Percentiles rank a stretch among this genome's conserved stretches.
phyloP scores from a whole-genome alignment of 2,113 vertebrate genomes.

The Grantiella picta region DNA sequence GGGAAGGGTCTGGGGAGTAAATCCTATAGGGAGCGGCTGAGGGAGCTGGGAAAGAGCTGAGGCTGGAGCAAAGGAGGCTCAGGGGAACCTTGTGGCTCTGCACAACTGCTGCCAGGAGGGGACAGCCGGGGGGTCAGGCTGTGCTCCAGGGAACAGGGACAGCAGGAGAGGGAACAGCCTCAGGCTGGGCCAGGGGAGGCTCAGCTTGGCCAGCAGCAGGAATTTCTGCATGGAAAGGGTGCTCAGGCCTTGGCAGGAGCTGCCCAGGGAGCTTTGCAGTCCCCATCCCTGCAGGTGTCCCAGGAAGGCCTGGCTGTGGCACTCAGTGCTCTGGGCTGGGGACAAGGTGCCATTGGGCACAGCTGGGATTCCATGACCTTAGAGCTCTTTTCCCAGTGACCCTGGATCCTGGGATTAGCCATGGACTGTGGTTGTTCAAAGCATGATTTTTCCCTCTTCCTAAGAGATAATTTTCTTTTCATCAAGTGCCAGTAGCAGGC shows the following conservation, averaged over 20 bases:
- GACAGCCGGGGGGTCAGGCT: too few relatives aligned
- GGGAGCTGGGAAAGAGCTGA: not conserved
- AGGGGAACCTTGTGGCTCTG: too few relatives aligned
- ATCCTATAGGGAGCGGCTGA: not conserved
- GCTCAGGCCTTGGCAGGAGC: not conserved
- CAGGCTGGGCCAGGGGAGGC: too few relatives aligned
- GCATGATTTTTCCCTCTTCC: not conserved
- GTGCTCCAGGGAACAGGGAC: too few relatives aligned
- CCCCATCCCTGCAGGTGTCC: not conserved
- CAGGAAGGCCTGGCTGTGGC: not conserved
- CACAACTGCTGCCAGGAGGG: too few relatives aligned
- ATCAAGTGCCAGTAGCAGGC: fast-evolving
- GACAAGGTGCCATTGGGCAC: not conserved
- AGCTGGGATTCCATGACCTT: fast-evolving
- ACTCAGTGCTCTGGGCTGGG: not conserved
- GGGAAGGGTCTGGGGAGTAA: not conserved
- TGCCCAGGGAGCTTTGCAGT: not conserved
- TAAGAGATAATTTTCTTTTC: not conserved
- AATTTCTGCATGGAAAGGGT: too few relatives aligned
- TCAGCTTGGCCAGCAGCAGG: too few relatives aligned
- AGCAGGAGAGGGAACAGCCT: too few relatives aligned
- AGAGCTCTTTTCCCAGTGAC: not conserved
- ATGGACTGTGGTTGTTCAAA: not conserved
- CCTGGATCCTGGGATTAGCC: not conserved
- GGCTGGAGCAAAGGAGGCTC: too few relatives aligned